Evolutionary conservation across 53 echinoderm and acorn worm species (phyloP).

Genomic region (Patiria pectinifera): DNA sequence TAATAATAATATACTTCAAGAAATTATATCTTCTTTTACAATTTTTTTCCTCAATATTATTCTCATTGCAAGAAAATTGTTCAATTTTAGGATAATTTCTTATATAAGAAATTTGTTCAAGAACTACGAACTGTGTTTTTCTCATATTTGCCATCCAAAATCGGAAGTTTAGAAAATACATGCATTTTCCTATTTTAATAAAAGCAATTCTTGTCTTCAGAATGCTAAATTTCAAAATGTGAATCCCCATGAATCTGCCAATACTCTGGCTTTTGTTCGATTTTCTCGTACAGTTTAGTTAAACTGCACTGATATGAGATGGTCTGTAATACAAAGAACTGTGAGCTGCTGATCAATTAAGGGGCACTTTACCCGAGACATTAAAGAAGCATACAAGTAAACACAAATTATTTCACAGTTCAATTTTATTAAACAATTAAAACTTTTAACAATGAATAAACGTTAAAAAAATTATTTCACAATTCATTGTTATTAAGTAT

Average conservation of each 20-base stretch:
- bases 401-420: not conserved
- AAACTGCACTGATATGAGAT: not conserved
- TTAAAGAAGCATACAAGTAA: not conserved
- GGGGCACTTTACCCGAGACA: constrained; percentile 11
- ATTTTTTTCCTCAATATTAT: too few species aligned
- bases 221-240: too few species aligned
- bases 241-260: not conserved
- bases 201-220: too few species aligned
- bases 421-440: too few species aligned
- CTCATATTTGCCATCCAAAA: not conserved
- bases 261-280: not conserved
- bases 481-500: too few species aligned
- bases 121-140: constrained; percentile 10
- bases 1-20: too few species aligned
- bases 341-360: not conserved
- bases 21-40: too few species aligned
- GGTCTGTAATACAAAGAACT: not conserved
- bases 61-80: too few species aligned
- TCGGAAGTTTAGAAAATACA: too few species aligned
- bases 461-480: too few species aligned
- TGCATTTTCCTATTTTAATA: too few species aligned
- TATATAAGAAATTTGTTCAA: constrained; percentile 4
- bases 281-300: not conserved
- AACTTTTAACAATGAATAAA: too few species aligned
- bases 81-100: not conserved